Percentiles rank a stretch among this genome's conserved stretches.
Evolutionary conservation across 2,888 invertebrate species (phyloP).

Genomic region (Tachina lurida): DNA sequence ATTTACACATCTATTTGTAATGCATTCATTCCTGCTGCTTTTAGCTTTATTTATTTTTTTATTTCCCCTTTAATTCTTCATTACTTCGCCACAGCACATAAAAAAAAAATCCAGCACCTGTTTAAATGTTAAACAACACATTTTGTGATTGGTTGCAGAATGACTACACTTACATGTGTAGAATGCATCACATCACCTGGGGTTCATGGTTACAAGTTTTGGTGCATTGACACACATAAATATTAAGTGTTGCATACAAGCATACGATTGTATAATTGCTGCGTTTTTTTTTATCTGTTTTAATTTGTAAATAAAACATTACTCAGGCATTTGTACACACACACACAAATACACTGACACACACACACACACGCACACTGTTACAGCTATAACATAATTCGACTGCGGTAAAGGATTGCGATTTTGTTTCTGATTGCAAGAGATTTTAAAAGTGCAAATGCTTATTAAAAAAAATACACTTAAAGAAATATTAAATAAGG

Average conservation of each 20-base stretch:
- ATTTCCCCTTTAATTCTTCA: background rate
- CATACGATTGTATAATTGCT: background rate
- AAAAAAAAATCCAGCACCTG: background rate
- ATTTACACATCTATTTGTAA: too few species aligned
- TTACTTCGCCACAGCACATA: conserved; percentile 19
- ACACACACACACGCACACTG: too few species aligned
- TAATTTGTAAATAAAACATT: background rate
- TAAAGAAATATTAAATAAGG: too few species aligned
- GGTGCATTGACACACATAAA: conserved; percentile 27
- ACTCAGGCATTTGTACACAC: background rate
- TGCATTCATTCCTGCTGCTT: too few species aligned
- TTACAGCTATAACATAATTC: too few species aligned
- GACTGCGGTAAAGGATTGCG: too few species aligned
- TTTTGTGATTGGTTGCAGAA: conserved; percentile 46
- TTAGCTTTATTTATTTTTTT: background rate
- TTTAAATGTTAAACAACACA: conserved; percentile 6
- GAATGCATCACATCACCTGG: background rate
- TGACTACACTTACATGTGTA: conserved; percentile 27
- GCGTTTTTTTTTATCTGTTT: background rate
- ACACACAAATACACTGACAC: background rate
- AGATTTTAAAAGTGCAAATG: too few species aligned
- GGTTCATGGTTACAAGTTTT: conserved; percentile 27
- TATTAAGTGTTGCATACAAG: background rate
- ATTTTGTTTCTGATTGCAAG: too few species aligned
- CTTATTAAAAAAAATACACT: too few species aligned